These are phyloP conservation scores for Boloria selene DNA, from an alignment of 2,888 invertebrate species.

Conservation along the genomic window DNA sequence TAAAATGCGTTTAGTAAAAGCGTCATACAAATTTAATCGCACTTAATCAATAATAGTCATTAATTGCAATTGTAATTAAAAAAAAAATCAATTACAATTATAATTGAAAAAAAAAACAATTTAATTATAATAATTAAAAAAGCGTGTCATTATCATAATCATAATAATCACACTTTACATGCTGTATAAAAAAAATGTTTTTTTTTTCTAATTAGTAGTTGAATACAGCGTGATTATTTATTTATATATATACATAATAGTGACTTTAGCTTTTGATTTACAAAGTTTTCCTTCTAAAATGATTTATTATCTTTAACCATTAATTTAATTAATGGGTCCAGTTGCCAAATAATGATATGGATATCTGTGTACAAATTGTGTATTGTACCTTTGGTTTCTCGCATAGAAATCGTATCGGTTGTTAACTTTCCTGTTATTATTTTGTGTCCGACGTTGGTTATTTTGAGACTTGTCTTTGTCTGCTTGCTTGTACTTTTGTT, in stretches of 20 bases:
- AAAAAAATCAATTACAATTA: too few relatives aligned
- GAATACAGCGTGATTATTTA: neutral
- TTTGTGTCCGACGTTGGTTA: constrained; percentile 62
- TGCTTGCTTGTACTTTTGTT: constrained; percentile 52
- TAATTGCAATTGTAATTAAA: too few relatives aligned
- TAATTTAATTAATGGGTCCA: constrained; percentile 74
- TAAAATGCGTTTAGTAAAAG: too few relatives aligned
- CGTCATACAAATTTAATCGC: too few relatives aligned
- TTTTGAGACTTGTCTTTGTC: constrained; percentile 50
- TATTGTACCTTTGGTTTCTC: constrained; percentile 73
- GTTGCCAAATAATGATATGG: constrained; percentile 75
- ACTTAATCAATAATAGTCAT: too few relatives aligned
- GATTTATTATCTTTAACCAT: neutral
- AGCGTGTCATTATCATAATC: too few relatives aligned
- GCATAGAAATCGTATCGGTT: constrained; percentile 66
- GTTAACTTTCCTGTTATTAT: constrained; percentile 68
- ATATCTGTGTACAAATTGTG: constrained; percentile 66
- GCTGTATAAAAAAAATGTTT: too few relatives aligned
- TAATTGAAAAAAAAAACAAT: too few relatives aligned
- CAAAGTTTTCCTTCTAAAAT: constrained; percentile 36
- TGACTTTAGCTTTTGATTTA: constrained; percentile 10
- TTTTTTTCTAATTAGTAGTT: too few relatives aligned
- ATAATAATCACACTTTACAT: too few relatives aligned
- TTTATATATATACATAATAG: neutral
- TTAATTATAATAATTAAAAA: too few relatives aligned